Percentiles rank a stretch among this genome's conserved stretches.
Evolutionary conservation across 2,888 invertebrate species (phyloP).

Genomic region (Lapara coniferarum): DNA sequence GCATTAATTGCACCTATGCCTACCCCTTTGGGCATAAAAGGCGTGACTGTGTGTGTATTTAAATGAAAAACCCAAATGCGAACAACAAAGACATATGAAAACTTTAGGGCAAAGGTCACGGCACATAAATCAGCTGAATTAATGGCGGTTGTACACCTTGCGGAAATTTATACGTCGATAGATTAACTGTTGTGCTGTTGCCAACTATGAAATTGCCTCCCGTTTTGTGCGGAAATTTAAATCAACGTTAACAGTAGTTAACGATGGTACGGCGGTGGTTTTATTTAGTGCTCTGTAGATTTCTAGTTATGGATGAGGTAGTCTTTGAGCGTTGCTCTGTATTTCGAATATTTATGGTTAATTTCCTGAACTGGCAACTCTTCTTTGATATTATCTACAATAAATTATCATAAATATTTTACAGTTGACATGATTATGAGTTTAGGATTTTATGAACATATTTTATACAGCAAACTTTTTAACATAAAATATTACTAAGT

Average conservation of each 20-base stretch:
- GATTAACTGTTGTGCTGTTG: conserved; percentile 41
- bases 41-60: not conserved
- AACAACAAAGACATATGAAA: conserved; percentile 35
- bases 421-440: too few species aligned
- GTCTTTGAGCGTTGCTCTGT: not conserved
- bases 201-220: conserved; percentile 22
- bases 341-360: not conserved
- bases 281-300: not conserved
- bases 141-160: conserved; percentile 49
- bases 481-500: not conserved
- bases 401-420: too few species aligned
- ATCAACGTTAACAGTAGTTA: conserved; percentile 6
- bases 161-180: conserved; percentile 46
- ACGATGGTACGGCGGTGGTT: not conserved
- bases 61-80: not conserved
- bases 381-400: too few species aligned
- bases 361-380: not conserved
- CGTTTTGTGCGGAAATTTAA: conserved; percentile 19
- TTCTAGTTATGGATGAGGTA: not conserved
- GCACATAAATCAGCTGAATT: conserved; percentile 54
- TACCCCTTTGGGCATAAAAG: too few species aligned
- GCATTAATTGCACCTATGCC: too few species aligned
- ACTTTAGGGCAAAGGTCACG: conserved; percentile 41
- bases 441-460: too few species aligned
- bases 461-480: too few species aligned